Evolutionary conservation across 2,113 vertebrate species (phyloP).

Genomic region (Campylomormyrus numenius): DNA sequence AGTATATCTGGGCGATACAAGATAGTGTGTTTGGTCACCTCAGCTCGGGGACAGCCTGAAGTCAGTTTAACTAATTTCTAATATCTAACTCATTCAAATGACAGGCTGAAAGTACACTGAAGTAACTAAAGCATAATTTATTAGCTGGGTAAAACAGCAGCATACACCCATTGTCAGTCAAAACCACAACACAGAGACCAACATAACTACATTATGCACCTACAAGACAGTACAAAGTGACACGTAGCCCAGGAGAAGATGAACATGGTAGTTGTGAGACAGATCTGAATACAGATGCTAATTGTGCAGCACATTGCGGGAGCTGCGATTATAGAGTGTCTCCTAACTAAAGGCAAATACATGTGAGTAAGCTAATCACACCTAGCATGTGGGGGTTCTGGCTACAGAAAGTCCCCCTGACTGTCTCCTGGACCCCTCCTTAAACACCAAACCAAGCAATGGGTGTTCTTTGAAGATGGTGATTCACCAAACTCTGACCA

Average conservation of each 20-base stretch:
- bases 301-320: neutral
- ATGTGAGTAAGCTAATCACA: neutral
- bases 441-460: neutral
- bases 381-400: neutral
- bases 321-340: neutral
- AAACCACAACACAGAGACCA: neutral
- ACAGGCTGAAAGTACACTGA: too few species aligned
- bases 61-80: too few species aligned
- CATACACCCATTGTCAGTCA: neutral
- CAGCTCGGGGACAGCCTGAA: too few species aligned
- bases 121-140: neutral
- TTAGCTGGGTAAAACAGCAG: neutral
- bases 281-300: neutral
- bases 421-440: neutral
- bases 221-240: neutral
- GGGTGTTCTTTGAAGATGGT: neutral
- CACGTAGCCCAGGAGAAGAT: neutral
- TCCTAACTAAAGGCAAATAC: neutral
- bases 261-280: neutral
- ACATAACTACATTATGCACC: neutral
- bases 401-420: neutral
- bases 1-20: too few species aligned
- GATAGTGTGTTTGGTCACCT: too few species aligned
- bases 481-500: neutral
- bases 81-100: too few species aligned